Percentiles rank a stretch among this genome's conserved stretches.
phyloP scores from a whole-genome alignment of 2,113 vertebrate species.

The Gymnogyps californianus region DNA sequence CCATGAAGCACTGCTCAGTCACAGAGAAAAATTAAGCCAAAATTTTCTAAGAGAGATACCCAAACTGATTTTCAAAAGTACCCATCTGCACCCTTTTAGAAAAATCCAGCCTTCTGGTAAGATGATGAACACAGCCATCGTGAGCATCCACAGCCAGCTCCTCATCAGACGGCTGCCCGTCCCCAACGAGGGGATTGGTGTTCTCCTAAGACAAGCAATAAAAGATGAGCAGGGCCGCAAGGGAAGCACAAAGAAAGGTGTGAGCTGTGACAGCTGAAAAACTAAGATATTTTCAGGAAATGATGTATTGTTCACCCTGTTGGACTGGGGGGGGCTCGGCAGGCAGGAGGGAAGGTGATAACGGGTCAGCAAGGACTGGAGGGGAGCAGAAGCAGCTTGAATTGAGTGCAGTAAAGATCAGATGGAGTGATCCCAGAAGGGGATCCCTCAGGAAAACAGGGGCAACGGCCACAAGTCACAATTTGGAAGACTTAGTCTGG shows the following conservation, averaged over 20 bases:
- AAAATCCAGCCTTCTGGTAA: not conserved
- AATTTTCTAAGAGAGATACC: not conserved
- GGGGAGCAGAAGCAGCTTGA: not conserved
- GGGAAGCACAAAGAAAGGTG: not conserved
- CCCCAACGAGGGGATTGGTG: accelerated
- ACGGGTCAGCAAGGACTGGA: not conserved
- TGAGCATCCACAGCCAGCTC: not conserved
- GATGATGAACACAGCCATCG: accelerated
- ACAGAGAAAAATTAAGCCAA: not conserved
- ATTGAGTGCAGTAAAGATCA: not conserved
- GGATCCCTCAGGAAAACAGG: not conserved
- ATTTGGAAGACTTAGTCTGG: not conserved
- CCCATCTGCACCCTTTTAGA: not conserved
- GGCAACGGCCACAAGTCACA: not conserved
- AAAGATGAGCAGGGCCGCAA: not conserved
- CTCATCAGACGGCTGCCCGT: not conserved
- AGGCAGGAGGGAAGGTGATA: not conserved
- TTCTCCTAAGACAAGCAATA: not conserved
- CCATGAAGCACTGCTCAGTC: not conserved
- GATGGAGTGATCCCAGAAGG: not conserved
- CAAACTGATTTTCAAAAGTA: not conserved
- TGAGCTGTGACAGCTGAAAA: not conserved
- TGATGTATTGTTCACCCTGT: not conserved
- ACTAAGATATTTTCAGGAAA: not conserved
- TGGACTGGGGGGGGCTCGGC: not conserved